Base-by-base conservation (phyloP, 2,113 vertebrate genomes). In the Tetrax tetrax region DNA sequence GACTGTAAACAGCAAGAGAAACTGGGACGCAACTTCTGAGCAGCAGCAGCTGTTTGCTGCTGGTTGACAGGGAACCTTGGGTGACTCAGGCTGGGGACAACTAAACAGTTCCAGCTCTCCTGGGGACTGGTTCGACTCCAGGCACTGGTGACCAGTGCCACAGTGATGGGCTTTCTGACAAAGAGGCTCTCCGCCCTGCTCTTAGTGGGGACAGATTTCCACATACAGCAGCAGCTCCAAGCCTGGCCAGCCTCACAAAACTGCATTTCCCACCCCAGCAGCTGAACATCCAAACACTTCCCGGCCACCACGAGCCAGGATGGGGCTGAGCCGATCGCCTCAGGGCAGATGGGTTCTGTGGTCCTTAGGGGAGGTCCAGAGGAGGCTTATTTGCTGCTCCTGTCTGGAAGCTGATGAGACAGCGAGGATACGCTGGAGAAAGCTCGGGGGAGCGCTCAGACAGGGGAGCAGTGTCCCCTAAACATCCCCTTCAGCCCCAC, bases 1-100 rank as follows among this genome's bases (percentile, higher is more conserved):
- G 41, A 10, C 61, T 77, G 95, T 68, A 54, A 96, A 93, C 95
- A 91, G 93, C 61, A 5, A 23, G n/a, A 16, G 75, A 91, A 94
- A 95, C 90, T 96, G 82, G 96, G 96, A 96, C 92, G 7, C 94
- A 59, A 51, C 59, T 93, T 61, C 75, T 3, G 5, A 90, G 84
- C 56, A 1, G 75, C 71, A 5, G 7, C 27, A 28, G 71, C 71
- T 95, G 80, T 54, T 83, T 50, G 2, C 43, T 29, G 86, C 91
- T 61, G 65, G 51, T 4, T 81, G 95, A 60, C 20, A 21, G 56
- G 76, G 72, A 57, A 57, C 84, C 50, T 45, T 5, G 19, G 33
- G 31, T 88, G 90, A 77, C 68, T 84, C 80, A 60, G 1, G 0
- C 38, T 16, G 91, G 77, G 37, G 31, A 68, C 0, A 0, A 15